Base-by-base conservation (phyloP, 1,140 invertebrate species). In the Drosophila prosaltans region DNA sequence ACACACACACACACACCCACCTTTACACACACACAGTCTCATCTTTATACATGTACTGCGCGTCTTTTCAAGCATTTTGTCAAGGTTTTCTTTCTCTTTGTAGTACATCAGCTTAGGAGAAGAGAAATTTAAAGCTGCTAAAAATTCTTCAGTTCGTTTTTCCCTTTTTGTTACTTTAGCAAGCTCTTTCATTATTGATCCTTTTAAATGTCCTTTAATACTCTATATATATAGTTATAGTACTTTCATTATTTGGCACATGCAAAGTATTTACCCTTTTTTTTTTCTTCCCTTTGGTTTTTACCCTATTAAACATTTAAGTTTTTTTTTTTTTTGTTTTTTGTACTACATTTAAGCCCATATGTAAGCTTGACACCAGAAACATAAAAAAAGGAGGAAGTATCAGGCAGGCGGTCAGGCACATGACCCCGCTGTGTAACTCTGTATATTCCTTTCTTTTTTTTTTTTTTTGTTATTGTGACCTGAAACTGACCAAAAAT, bases 361-460 rank as follows among this genome's bases (percentile, higher is more conserved):
- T 74, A 81, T 85, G 81, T 85, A 84, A 84, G 81, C 79, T 74
- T 77, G 79, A 81, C 81, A 80, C 65, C 41, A 80, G 59, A 62
- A 65, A 65, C 62, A 26, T 11, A 48, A 40, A 57, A n/a, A 65
- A 45, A 58, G 11, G 30, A 36, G 45, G 45, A 26, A 43, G 54
- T 26, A 74, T 62, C 55, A 72, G 55, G 65, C 45, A 68, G 21
- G 45, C 45, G 16, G 16, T 16, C 16, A 16, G 16, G 16, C 16
- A 16, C 16, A 51, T 51, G 45, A 51, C 45, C 45, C 45, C 45
- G 45, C 59, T 40, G 54, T 40, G 54, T 72, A 51, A 59, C 55
- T 65, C 59, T 39, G 62, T 59, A 28, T 55, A 30, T 55, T 55
- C 32, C 6, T 36, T 55, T 28, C 16, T 32, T 7, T 59, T 59